phyloP scores from a whole-genome alignment of 53 echinoderm and acorn worm species.

The Antedon mediterranea region DNA sequence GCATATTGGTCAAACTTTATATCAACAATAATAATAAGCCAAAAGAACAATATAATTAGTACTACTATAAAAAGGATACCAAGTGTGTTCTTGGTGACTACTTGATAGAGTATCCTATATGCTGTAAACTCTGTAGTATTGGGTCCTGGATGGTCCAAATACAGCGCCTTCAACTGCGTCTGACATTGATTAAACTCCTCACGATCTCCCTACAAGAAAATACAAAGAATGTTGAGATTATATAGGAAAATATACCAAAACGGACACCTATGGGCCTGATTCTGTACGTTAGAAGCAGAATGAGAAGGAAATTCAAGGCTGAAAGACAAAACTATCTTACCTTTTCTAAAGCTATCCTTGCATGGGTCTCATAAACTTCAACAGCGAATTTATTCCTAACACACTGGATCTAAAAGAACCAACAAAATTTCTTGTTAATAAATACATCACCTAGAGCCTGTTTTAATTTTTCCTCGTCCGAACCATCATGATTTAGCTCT shows the following conservation, averaged over 20 bases:
- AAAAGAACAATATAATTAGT: too few species aligned
- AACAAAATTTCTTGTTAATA: not conserved
- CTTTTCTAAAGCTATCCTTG: constrained; percentile 92
- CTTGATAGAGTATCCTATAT: constrained; percentile 75
- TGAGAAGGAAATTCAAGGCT: too few species aligned
- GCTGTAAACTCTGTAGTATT: constrained; percentile 75
- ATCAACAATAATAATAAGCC: too few species aligned
- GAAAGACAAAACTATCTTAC: too few species aligned
- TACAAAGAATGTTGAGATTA: not conserved
- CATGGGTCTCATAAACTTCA: constrained; percentile 92
- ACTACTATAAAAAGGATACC: constrained; percentile 58
- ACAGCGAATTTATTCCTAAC: constrained; percentile 73
- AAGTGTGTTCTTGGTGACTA: constrained; percentile 69
- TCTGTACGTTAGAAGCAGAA: too few species aligned
- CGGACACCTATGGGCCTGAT: too few species aligned
- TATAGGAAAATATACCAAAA: too few species aligned
- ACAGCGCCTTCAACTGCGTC: constrained; percentile 85
- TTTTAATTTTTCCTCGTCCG: too few species aligned
- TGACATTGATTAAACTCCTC: constrained; percentile 98
- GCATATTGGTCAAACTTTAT: too few species aligned
- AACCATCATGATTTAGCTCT: too few species aligned
- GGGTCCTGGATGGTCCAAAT: constrained; percentile 38
- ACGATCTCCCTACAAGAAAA: constrained; percentile 54
- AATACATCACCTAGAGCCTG: not conserved
- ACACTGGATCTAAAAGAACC: constrained; percentile 56